Conservation (phyloP, 2,888 invertebrate genomes). For the Stenchaetothrips biformis region DNA sequence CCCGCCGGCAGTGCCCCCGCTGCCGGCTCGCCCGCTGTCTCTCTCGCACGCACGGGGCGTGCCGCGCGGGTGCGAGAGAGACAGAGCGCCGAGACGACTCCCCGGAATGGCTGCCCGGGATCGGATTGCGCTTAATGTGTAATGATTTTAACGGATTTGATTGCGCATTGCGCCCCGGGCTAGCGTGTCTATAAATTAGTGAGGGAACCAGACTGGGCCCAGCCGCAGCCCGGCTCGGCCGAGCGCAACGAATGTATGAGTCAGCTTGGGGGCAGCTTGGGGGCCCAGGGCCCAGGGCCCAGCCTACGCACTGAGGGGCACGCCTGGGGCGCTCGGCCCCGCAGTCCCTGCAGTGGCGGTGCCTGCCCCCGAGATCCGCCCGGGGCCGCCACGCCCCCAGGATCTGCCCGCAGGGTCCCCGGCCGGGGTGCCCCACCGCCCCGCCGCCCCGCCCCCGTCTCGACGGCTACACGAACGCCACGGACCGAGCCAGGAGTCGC, state of each 20-base stretch:
- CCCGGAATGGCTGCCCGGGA: too few relatives aligned
- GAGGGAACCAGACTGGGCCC: background rate
- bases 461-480: background rate
- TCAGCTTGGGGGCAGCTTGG: background rate
- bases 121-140: too few relatives aligned
- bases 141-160: background rate
- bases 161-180: slow-evolving; percentile 14
- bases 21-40: too few relatives aligned
- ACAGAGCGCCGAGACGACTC: too few relatives aligned
- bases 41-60: too few relatives aligned
- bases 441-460: background rate
- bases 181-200: slow-evolving; percentile 14
- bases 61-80: too few relatives aligned
- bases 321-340: too few relatives aligned
- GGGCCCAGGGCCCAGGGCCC: background rate
- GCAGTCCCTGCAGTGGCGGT: too few relatives aligned
- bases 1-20: too few relatives aligned
- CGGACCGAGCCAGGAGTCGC: too few relatives aligned
- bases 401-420: background rate
- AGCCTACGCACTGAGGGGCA: too few relatives aligned
- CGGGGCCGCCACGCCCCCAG: background rate
- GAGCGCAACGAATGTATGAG: slow-evolving; percentile 5
- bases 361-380: too few relatives aligned
- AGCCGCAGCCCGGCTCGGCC: background rate
- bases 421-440: background rate